Conservation (phyloP, 2,797 vertebrate species). For the Picus viridis region DNA sequence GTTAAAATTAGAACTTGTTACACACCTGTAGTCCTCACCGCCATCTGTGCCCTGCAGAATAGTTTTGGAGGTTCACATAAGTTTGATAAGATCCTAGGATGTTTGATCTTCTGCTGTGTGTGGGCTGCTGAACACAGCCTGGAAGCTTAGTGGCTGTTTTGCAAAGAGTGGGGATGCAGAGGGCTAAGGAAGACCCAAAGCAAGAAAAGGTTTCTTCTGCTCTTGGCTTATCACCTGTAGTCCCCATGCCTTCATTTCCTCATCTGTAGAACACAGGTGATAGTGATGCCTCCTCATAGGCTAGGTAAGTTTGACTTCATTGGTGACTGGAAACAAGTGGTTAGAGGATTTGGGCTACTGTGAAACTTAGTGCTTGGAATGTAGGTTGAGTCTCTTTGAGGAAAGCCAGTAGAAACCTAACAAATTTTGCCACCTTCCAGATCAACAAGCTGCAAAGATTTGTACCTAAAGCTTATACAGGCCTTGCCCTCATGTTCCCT, state of each 20-base stretch:
- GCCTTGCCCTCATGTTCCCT: neutral
- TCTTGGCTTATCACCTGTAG: neutral
- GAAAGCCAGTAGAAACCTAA: neutral
- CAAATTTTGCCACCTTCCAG: neutral
- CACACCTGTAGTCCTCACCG: neutral
- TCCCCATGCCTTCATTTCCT: neutral
- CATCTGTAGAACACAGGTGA: neutral
- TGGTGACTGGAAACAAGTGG: neutral
- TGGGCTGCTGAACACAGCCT: neutral
- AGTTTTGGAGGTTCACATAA: conserved; percentile 38
- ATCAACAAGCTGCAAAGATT: neutral
- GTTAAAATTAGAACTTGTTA: conserved; percentile 2
- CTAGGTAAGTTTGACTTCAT: neutral
- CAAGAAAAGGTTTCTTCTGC: neutral
- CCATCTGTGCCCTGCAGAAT: neutral
- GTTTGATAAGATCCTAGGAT: conserved; percentile 11
- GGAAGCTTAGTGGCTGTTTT: neutral
- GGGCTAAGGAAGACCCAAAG: neutral
- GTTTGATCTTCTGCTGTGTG: neutral
- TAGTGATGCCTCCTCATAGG: neutral
- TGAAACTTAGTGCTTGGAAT: neutral
- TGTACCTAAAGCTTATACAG: neutral
- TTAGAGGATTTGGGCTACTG: neutral
- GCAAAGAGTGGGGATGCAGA: neutral
- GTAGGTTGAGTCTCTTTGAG: neutral